Evolutionary conservation across 1,140 invertebrate genomes (phyloP), one percentile per base, ranked within the genome.

Genomic region (Hyles euphorbiae): DNA sequence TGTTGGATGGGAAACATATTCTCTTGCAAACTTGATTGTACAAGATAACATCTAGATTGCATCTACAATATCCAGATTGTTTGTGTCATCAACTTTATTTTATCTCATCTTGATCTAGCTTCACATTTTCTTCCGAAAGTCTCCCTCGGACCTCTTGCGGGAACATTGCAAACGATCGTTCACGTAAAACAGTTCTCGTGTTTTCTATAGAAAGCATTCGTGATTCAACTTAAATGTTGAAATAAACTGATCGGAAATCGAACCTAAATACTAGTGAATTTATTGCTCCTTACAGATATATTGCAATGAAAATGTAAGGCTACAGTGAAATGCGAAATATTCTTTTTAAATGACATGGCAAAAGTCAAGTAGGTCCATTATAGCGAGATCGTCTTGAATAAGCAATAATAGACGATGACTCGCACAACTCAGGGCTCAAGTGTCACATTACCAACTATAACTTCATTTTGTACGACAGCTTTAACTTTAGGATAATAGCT

Each of bases 161-260:
- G 60, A 71, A 72, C 68, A 72, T 64, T 63, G 70, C 65, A 68
- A 76, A 66, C 68, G 70, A 74, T 74, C 70, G 78, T 76, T 73
- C 63, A 68, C 76, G 78, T 86, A 83, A 86, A 83, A 79, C 74
- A 81, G 72, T 86, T 86, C 70, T 78, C 83, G 68, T 86, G 83
- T 86, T 73, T 55, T 67, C 60, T 57, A 74, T 68, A 68, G 67
- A 67, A 69, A 74, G 67, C 72, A 67, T 70, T 83, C 72, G 74
- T 81, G 79, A 77, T 72, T 60, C 61, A 61, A 68, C 63, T 63
- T 67, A 62, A 68, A 65, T 68, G 66, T 67, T 65, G 64, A 65
- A 69, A 74, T 71, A 67, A 71, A 67, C 60, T 60, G 56, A 70
- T 74, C 62, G 68, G 65, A 65, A 74, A 70, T 65, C 62, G 65